phyloP scores from a whole-genome alignment of 2,888 invertebrate genomes.

The Platynereis dumerilii region DNA sequence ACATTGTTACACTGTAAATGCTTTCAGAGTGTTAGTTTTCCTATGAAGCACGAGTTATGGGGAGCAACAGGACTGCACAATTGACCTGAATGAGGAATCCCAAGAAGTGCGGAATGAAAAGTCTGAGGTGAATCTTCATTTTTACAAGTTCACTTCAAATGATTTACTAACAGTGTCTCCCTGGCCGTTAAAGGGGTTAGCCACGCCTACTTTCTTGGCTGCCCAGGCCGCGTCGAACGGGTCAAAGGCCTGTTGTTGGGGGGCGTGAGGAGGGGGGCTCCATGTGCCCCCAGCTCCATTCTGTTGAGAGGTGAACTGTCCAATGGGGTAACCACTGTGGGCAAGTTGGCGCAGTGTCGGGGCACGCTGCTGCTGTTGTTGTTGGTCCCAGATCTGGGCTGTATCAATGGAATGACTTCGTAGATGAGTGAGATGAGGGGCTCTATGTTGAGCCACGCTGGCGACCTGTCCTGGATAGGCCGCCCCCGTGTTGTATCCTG shows the following conservation, averaged over 20 bases:
- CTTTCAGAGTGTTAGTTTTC: too few species aligned
- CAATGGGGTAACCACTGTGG: conserved; percentile 67
- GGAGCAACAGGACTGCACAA: too few species aligned
- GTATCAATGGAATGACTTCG: conserved; percentile 60
- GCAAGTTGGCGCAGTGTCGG: conserved; percentile 52
- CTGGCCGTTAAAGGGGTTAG: conserved; percentile 22
- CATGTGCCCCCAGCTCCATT: conserved; percentile 10
- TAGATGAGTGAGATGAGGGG: conserved; percentile 38
- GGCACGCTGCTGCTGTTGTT: conserved; percentile 40
- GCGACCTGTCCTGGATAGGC: neutral
- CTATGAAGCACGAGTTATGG: too few species aligned
- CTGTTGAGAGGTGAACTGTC: conserved; percentile 30
- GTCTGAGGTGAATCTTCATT: neutral
- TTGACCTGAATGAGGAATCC: too few species aligned
- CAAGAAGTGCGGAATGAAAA: too few species aligned
- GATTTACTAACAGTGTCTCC: conserved; percentile 20
- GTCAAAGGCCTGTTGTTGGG: conserved; percentile 63
- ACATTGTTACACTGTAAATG: too few species aligned
- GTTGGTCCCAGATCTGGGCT: conserved; percentile 43
- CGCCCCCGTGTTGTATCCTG: neutral
- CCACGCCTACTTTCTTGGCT: conserved; percentile 68
- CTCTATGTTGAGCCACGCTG: conserved; percentile 4
- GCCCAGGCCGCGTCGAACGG: conserved; percentile 89
- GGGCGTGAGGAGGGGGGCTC: conserved; percentile 22
- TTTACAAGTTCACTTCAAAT: conserved; percentile 28